Evolutionary conservation across 2,113 vertebrate species (phyloP), one percentile per base, ranked within the genome.

Genomic region (Phasianus colchicus): DNA sequence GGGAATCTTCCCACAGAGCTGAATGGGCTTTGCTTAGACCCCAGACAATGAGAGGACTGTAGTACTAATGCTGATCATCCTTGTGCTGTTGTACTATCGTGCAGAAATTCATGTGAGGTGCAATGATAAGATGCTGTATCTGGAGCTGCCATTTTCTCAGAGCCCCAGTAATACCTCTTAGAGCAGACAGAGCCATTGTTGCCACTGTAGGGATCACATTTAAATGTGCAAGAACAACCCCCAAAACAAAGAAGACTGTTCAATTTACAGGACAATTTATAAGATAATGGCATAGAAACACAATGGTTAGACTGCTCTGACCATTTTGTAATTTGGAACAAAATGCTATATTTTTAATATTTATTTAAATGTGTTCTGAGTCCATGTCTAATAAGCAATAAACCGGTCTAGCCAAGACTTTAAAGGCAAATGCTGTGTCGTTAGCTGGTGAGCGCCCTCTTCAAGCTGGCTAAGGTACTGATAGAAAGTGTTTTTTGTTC

Each of bases 381-480:
- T 97, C 95, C 96, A 86, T 96, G 93, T 95, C 88, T 97, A 97
- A 94, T 93, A 97, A 96, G 97, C 97, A 98, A 97, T 97, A 97
- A 97, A 92, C 86, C 96, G 96, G 93, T 98, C 96, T 96, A 97
- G 97, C 93, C 93, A 93, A 96, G 96, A 95, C 88, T 84, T 94
- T 81, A 79, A 92, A 91, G 95, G 95, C 96, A 96, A 94, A 92
- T 93, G 94, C 95, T 95, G 81, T 92, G 89, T 95, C 83, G 4
- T 93, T 97, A 97, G 97, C 98, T 98, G 98, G 97, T 98, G 99
- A 98, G 98, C 98, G 97, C 98, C 98, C 98, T 98, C 97, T 96
- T 98, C 98, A 98, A 98, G 94, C 97, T 97, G 97, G 96, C 96
- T 97, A 97, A 98, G 98, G 97, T 98, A 98, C 98, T 97, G 89